Evolutionary conservation across 2,888 invertebrate species (phyloP), one percentile per base, ranked within the genome.

Genomic region (Silvanus unidentatus): DNA sequence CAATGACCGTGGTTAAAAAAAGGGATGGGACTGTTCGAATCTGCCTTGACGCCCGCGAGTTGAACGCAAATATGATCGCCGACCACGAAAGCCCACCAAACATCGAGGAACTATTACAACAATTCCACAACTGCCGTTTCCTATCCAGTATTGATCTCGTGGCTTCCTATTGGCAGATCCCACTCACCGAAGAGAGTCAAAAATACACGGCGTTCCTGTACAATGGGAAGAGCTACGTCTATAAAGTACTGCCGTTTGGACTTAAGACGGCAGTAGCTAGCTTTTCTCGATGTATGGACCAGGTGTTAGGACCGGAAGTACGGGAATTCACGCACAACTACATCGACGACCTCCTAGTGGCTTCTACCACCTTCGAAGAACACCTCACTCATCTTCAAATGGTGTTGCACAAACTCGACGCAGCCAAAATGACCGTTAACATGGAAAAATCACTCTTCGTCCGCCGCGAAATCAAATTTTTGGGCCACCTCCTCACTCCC

Each of bases 271-370:
- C 32, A n/a, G 32, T 32, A n/a, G 32, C 32, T 5, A 32, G 32
- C 10, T 32, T 32, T 32, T 32, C 32, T 11, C 32, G 32, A n/a
- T 32, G 32, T 32, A 32, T 32, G 32, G 32, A 32, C 10, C 4
- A 8, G 4, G 10, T 39, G 8, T 34, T 65, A 2, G 62, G 59
- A 2, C 47, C 56, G 11, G 49, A 54, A 38, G 53, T 53, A 16
- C 38, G 50, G 12, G 39, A 47, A 22, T 60, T 58, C 42, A 39
- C 57, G 8, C 38, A 49, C 2, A 50, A 43, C 27, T 64, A 64
- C 42, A 52, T 64, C 6, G 60, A 62, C 45, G 62, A 64, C 39
- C 38, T 63, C 6, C 38, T 62, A n/a, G 47, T 63, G 1, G 49
- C 52, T 0, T 62, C 61, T 0, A 27, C 34, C 2, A 44, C 40